Percentiles rank a stretch among this genome's conserved stretches.
phyloP scores from a whole-genome alignment of 2,113 vertebrate species.

The Hipposideros armiger region DNA sequence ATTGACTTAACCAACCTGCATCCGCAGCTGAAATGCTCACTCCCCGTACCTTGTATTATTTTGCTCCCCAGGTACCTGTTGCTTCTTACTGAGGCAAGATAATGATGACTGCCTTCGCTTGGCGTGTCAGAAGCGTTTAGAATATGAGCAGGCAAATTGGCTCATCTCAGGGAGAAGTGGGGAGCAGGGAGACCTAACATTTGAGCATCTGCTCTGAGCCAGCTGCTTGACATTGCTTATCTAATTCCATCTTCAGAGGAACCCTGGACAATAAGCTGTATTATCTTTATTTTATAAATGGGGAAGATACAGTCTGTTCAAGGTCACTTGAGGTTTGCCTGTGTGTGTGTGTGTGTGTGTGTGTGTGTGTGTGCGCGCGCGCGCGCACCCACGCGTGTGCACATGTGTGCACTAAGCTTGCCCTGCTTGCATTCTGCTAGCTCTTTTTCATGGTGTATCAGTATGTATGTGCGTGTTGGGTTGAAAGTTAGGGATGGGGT shows the following conservation, averaged over 20 bases:
- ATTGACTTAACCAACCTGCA: background rate
- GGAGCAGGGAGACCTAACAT: background rate
- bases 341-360: background rate
- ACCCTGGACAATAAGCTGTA: background rate
- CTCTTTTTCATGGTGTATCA: background rate
- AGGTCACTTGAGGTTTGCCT: background rate
- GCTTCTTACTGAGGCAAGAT: background rate
- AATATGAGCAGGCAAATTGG: background rate
- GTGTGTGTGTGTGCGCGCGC: background rate
- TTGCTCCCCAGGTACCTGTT: background rate
- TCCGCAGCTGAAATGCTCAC: background rate
- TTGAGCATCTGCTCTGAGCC: background rate
- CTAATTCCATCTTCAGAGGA: slow-evolving; percentile 9
- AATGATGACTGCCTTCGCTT: background rate
- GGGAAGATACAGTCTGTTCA: background rate
- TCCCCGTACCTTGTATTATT: background rate
- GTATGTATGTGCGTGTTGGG: no score
- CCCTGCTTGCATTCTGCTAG: background rate
- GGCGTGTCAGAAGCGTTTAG: background rate
- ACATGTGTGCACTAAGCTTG: background rate
- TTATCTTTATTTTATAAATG: slow-evolving; percentile 41
- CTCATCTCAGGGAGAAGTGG: background rate
- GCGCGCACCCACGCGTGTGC: no score
- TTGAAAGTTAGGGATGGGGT: background rate
- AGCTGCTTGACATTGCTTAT: background rate